phyloP scores from a whole-genome alignment of 2,888 invertebrate genomes.

The Xestia xanthographa region DNA sequence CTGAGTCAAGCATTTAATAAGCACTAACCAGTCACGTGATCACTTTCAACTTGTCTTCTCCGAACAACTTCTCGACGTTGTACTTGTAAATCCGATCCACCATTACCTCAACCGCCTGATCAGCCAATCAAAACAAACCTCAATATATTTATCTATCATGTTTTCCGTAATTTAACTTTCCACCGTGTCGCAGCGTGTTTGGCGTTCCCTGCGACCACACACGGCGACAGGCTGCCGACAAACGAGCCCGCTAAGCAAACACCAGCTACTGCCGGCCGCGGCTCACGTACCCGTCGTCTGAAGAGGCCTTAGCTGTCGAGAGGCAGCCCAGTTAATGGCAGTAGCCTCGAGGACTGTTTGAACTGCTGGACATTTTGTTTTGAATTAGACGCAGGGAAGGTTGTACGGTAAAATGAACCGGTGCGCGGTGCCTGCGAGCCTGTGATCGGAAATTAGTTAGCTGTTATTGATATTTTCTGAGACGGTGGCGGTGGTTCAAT shows the following conservation, averaged over 20 bases:
- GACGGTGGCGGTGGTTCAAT: not conserved
- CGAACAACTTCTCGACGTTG: not conserved
- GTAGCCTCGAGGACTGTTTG: slow-evolving; percentile 62
- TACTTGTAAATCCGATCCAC: slow-evolving; percentile 10
- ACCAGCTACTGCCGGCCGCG: slow-evolving; percentile 70
- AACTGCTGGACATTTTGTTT: slow-evolving; percentile 63
- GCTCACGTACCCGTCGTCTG: slow-evolving; percentile 62
- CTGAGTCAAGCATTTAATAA: not conserved
- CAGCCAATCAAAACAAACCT: slow-evolving; percentile 44
- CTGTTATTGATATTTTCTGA: slow-evolving; percentile 2
- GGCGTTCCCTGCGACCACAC: slow-evolving; percentile 76
- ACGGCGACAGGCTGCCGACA: slow-evolving; percentile 81
- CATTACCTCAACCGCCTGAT: slow-evolving; percentile 16
- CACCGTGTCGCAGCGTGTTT: slow-evolving; percentile 60
- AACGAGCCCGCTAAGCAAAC: slow-evolving; percentile 78
- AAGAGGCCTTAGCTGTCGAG: slow-evolving; percentile 64
- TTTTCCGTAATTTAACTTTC: slow-evolving; percentile 65
- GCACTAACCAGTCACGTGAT: not conserved
- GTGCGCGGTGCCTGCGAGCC: not conserved
- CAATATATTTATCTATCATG: slow-evolving; percentile 55
- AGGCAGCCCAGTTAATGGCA: slow-evolving; percentile 64
- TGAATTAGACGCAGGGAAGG: slow-evolving; percentile 47
- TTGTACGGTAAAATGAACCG: slow-evolving; percentile 38
- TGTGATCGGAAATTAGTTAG: not conserved
- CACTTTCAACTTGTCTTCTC: not conserved